phyloP scores from a whole-genome alignment of 1,140 invertebrate species.

The Drosophila guanche region DNA sequence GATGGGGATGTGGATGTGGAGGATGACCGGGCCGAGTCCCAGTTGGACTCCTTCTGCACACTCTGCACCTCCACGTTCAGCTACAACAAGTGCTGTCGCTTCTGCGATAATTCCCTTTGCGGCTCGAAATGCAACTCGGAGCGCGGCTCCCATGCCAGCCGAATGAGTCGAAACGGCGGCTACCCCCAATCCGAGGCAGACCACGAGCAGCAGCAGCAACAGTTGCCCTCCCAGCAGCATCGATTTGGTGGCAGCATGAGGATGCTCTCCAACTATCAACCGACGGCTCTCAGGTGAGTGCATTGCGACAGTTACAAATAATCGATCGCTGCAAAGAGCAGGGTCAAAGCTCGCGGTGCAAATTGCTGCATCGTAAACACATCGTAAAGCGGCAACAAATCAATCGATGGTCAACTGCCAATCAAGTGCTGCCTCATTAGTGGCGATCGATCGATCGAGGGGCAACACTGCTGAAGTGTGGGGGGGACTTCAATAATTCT shows the following conservation, averaged over 20 bases:
- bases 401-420: no score
- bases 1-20: slow-evolving; percentile 16
- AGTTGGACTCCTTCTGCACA: slow-evolving; percentile 80
- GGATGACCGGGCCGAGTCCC: slow-evolving; percentile 51
- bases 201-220: slow-evolving; percentile 15
- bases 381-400: slow-evolving; percentile 4
- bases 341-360: not conserved
- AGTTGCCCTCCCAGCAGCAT: slow-evolving; percentile 2
- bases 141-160: slow-evolving; percentile 63
- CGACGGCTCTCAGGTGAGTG: slow-evolving; percentile 58
- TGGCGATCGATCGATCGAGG: not conserved
- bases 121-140: slow-evolving; percentile 81
- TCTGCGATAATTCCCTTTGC: slow-evolving; percentile 75
- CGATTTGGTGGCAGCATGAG: slow-evolving; percentile 49
- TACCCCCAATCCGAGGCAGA: slow-evolving; percentile 7
- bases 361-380: slow-evolving; percentile 27
- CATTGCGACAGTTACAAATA: not conserved
- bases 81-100: slow-evolving; percentile 79
- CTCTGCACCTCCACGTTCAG: slow-evolving; percentile 82
- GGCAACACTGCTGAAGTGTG: slow-evolving; percentile 30
- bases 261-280: slow-evolving; percentile 35
- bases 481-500: slow-evolving; percentile 27
- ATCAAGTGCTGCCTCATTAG: slow-evolving; percentile 22
- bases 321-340: no score
- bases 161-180: slow-evolving; percentile 40